Evolutionary conservation across 2,113 vertebrate species (phyloP).

Genomic region (Plecturocebus donacophilus): DNA sequence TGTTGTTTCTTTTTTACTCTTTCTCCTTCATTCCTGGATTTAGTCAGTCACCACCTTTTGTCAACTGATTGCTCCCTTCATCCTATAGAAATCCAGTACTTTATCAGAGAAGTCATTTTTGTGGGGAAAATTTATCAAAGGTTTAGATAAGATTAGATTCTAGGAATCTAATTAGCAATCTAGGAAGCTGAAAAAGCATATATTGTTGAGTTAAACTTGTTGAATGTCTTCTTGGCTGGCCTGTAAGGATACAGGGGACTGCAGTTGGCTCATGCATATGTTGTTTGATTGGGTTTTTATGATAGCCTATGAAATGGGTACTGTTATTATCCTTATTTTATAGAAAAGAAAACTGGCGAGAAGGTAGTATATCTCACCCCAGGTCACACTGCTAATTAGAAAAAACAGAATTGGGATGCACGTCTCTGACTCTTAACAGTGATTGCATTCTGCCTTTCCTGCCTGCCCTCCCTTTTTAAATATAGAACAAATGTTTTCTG

Average conservation of each 20-base stretch:
- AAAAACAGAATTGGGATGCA: neutral
- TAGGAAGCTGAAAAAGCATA: neutral
- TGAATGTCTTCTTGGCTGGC: neutral
- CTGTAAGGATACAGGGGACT: neutral
- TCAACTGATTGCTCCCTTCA: neutral
- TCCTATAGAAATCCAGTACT: neutral
- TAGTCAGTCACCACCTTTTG: neutral
- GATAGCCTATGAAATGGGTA: neutral
- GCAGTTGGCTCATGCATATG: neutral
- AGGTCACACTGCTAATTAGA: neutral
- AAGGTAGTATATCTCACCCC: neutral
- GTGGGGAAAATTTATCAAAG: neutral
- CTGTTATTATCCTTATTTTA: neutral
- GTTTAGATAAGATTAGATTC: neutral
- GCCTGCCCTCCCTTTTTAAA: neutral
- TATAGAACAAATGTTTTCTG: neutral
- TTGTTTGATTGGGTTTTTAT: constrained; percentile 34
- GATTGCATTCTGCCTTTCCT: neutral
- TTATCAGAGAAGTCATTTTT: constrained; percentile 45
- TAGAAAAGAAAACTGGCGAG: neutral
- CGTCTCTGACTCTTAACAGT: neutral
- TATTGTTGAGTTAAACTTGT: neutral
- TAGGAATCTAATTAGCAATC: neutral
- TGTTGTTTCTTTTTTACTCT: neutral
- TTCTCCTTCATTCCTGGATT: neutral